A percentile compares a stretch with the other conserved stretches of the same genome.
Evolutionary conservation across 1,140 invertebrate genomes (phyloP).

Genomic region (Drosophila repletoides): DNA sequence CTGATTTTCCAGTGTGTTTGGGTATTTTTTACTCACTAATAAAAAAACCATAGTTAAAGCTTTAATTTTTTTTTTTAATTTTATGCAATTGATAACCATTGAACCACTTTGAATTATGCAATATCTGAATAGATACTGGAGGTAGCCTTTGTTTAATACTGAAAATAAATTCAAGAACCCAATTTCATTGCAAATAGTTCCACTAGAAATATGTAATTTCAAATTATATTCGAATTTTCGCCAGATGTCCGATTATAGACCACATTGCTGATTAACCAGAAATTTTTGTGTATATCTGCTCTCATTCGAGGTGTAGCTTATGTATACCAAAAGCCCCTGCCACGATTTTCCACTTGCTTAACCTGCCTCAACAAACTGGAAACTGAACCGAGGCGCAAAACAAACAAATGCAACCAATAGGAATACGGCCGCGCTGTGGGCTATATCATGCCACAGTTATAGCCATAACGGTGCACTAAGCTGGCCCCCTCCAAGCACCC

Average conservation of each 20-base stretch:
- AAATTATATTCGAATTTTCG: no score
- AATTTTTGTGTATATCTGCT: not conserved
- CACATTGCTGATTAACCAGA: conserved; percentile 40
- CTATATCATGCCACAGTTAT: conserved; percentile 66
- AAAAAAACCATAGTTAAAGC: no score
- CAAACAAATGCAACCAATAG: conserved; percentile 74
- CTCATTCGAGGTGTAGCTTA: conserved; percentile 1
- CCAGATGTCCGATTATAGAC: conserved; percentile 13
- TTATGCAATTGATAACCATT: no score
- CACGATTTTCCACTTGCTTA: conserved; percentile 45
- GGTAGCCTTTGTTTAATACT: no score
- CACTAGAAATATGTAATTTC: no score
- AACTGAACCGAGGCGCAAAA: conserved; percentile 28
- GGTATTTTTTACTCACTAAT: no score
- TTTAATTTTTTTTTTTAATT: no score
- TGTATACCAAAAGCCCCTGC: conserved; percentile 16
- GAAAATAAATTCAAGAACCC: no score
- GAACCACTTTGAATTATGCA: no score
- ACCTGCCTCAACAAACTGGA: conserved; percentile 63
- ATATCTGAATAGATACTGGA: no score
- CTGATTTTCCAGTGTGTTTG: no score
- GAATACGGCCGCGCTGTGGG: conserved; percentile 39
- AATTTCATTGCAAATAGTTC: no score
- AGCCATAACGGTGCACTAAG: conserved; percentile 57
- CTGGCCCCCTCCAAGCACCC: not conserved